phyloP scores from a whole-genome alignment of 2,888 invertebrate species.

The Megalurothrips usitatus region DNA sequence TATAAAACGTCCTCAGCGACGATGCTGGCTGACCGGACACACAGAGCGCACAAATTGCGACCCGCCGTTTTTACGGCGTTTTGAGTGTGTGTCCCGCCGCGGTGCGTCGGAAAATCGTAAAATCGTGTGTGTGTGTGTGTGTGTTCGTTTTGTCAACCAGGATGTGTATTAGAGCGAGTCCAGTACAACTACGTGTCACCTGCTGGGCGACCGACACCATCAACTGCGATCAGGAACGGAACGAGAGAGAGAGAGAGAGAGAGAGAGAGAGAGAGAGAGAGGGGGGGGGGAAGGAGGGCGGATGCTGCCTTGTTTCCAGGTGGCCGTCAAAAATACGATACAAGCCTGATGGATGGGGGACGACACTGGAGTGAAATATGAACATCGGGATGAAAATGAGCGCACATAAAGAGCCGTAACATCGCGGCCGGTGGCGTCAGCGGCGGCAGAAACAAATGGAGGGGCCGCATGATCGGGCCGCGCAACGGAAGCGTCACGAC shows the following conservation, averaged over 20 bases:
- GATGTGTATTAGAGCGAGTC: background rate
- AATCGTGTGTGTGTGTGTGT: background rate
- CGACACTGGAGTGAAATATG: background rate
- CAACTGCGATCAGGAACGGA: background rate
- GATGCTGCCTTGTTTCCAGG: background rate
- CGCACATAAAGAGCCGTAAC: no score
- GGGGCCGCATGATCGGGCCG: no score
- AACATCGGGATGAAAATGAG: background rate
- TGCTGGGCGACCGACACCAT: background rate
- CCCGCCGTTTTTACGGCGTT: constrained; percentile 6
- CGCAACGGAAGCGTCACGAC: no score
- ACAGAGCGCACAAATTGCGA: background rate
- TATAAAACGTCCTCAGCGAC: no score
- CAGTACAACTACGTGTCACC: background rate
- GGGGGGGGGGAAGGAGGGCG: background rate
- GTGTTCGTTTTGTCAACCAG: background rate
- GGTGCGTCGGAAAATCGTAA: background rate
- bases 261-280: constrained; percentile 5
- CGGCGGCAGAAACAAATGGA: no score
- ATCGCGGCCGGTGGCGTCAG: no score
- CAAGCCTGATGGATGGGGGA: background rate
- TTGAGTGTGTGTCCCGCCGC: background rate
- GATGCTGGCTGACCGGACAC: no score
- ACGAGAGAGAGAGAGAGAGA: background rate
- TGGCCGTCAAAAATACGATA: background rate